Evolutionary conservation across 2,888 invertebrate species (phyloP), one percentile per base, ranked within the genome.

Genomic region (Agrotis puta): DNA sequence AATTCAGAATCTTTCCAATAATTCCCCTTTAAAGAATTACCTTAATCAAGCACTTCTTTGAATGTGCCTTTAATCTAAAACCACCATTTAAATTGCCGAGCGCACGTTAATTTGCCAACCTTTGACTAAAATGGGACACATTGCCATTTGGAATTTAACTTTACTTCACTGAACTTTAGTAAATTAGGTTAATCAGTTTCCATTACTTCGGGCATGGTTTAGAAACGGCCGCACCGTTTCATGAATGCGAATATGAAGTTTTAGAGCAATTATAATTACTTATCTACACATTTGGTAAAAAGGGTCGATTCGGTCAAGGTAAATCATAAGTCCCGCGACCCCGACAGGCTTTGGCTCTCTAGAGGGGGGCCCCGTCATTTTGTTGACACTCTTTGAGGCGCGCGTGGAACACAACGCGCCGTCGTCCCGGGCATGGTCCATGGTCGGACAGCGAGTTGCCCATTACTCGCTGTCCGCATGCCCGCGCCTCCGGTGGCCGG

Each of bases 51-150:
- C 58, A 69, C 62, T 79, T 78, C 79, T 82, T 73, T 77, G 57
- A 54, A 72, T 72, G 82, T 61, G 62, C 82, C 80, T 87, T 83
- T 84, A 85, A 85, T 87, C 84, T 78, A 72, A 77, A 85, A 82
- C 81, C 75, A 63, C 74, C 61, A 65, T 81, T 79, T 78, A 85
- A 85, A 84, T 83, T 84, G 77, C 69, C 69, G 63, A 73, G 79
- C 73, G 74, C 76, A 82, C 83, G 82, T 82, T 85, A 84, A 87
- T 87, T 87, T 84, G 81, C 79, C 64, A 75, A 78, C 77, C 77
- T 86, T 79, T 76, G 80, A 83, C 75, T 82, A 71, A 65, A 71
- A 45, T 51, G 65, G 24, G 74, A 86, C 86, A 85, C 79, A 85
- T 63, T 54, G 85, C 5, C 18, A 33, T 24, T 51, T 62, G 16